A percentile compares a stretch with the other conserved stretches of the same genome.
Evolutionary conservation across 1,140 invertebrate species (phyloP).

Genomic region (Ceratosolen fusciceps): DNA sequence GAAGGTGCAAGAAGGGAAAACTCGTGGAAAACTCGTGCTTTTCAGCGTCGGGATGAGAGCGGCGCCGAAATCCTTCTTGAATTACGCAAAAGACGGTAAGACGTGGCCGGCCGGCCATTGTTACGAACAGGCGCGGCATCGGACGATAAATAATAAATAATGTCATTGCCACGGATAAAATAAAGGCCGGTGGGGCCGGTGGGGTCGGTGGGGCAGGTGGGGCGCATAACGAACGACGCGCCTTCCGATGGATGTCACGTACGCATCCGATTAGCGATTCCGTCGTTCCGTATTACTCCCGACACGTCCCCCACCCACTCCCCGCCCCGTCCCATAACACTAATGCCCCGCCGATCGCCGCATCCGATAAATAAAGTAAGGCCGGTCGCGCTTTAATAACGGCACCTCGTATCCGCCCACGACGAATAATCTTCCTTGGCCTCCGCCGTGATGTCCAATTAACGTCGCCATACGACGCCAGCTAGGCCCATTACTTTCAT

Average conservation of each 20-base stretch:
- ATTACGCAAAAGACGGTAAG: too few species aligned
- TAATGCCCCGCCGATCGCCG: constrained; percentile 3
- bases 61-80: too few species aligned
- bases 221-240: too few species aligned
- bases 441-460: constrained; percentile 24
- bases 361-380: constrained; percentile 16
- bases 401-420: not conserved
- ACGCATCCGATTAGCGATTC: constrained; percentile 1
- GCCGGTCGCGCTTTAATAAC: not conserved
- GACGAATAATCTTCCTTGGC: constrained; percentile 3
- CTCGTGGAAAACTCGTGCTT: not conserved
- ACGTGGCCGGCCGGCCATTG: too few species aligned
- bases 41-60: too few species aligned
- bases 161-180: too few species aligned
- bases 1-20: not conserved
- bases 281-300: constrained; percentile 4
- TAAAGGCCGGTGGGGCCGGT: too few species aligned
- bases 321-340: constrained; percentile 23
- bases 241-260: constrained; percentile 11
- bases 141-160: too few species aligned
- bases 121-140: too few species aligned
- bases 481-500: not conserved
- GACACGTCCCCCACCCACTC: not conserved
- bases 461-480: constrained; percentile 7
- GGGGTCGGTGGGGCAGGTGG: too few species aligned